Percentiles rank a stretch among this genome's conserved stretches.
Conservation (phyloP, 2,888 invertebrate species). For the Leucophora obtusa region DNA sequence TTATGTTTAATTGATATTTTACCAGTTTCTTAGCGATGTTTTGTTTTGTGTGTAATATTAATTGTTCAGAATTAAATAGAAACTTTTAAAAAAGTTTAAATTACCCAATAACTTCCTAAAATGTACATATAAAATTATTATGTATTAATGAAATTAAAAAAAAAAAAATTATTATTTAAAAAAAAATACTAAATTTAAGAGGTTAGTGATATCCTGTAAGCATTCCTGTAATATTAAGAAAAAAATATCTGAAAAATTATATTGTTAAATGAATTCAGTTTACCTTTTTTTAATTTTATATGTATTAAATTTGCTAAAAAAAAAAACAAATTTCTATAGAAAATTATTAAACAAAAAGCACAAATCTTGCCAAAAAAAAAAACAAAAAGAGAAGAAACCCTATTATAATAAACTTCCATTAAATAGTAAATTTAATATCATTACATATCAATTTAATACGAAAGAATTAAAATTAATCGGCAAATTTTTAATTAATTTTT, state of each 20-base stretch:
- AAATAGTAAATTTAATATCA: constrained; percentile 39
- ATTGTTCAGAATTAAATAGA: too few species aligned
- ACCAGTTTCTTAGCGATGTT: too few species aligned
- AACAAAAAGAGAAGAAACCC: constrained; percentile 19
- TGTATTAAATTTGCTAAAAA: neutral
- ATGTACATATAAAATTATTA: constrained; percentile 11
- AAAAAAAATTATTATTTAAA: neutral
- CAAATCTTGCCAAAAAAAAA: constrained; percentile 63
- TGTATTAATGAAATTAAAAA: constrained; percentile 11
- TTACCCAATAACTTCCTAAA: constrained; percentile 10
- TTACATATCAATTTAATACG: constrained; percentile 41
- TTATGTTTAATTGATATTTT: too few species aligned
- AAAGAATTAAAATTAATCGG: constrained; percentile 1
- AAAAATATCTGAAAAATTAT: neutral
- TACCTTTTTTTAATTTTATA: neutral
- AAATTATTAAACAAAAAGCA: constrained; percentile 51
- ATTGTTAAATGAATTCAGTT: neutral
- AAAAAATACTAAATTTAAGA: constrained; percentile 56
- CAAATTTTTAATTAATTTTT: neutral
- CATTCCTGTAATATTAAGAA: constrained; percentile 62
- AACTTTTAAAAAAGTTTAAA: neutral
- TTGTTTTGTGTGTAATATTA: too few species aligned
- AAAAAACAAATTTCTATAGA: neutral
- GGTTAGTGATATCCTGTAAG: constrained; percentile 68
- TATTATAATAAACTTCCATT: constrained; percentile 42